Evolutionary conservation across 2,113 vertebrate genomes (phyloP), one percentile per base, ranked within the genome.

Genomic region (Megaceryle torquata): DNA sequence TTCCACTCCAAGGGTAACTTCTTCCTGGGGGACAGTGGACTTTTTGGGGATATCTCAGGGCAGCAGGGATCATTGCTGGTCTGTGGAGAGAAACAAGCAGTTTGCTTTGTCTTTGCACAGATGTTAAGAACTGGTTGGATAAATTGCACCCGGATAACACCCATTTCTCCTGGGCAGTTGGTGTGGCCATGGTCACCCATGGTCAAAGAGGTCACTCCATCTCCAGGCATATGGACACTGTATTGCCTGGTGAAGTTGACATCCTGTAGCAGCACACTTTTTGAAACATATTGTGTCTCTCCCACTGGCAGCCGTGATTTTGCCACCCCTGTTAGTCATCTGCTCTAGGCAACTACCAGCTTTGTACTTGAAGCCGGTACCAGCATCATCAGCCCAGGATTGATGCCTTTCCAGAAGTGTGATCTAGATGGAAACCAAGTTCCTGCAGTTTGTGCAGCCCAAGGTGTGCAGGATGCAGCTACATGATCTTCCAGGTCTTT

Each of bases 161-260:
- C 4, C 10, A 2, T 71, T 50, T 71, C 53, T 76, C 10, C 35
- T 3, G 2, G 21, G 26, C 20, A 50, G 37, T 37, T 37, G 37
- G 37, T 37, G 37, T 37, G 37, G 37, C 29, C 1, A 1, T 13
- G 43, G 24, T 13, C 24, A 18, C 8, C 11, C 1, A 0, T 4
- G 9, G 57, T 4, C 8, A 17, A 51, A 48, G 53, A 75, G 3
- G 7, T n/a, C 13, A 2, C 25, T 71, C 17, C 15, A 15, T 15
- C 51, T 54, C 43, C 56, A 84, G 31, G 5, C 4, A 3, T 8
- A 4, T 0, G 2, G 28, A 12, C 43, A 50, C 1, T 0, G 5
- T 43, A 31, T 20, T 29, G 28, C 41, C 19, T 44, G 63, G 19
- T 65, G 39, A 44, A 31, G 28, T 31, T 8, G 13, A 44, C 10